Evolutionary conservation across 2,113 vertebrate species (phyloP).

Genomic region (Neolamprologus falcicula): DNA sequence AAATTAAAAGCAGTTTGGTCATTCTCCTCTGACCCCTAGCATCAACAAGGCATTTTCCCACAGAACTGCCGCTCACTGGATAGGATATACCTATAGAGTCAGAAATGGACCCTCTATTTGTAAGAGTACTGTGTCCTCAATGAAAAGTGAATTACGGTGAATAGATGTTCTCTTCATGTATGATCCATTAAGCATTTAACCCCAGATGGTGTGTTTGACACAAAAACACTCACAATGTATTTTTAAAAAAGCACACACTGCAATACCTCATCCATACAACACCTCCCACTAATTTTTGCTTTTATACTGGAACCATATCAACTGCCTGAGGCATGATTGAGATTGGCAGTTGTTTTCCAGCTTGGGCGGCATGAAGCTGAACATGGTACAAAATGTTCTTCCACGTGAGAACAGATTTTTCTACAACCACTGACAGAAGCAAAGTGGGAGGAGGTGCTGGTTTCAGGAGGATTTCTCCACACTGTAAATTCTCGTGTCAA

Average conservation of each 20-base stretch:
- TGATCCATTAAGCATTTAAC: constrained; percentile 33
- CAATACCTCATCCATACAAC: not conserved
- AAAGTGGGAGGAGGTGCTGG: not conserved
- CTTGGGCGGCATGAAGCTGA: not conserved
- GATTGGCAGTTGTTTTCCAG: constrained; percentile 5
- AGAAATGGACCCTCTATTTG: not conserved
- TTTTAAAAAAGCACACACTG: not conserved
- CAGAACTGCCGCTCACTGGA: accelerated
- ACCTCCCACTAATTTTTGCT: not conserved
- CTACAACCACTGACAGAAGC: not conserved
- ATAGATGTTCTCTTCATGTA: not conserved
- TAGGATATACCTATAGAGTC: not conserved
- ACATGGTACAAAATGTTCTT: constrained; percentile 24
- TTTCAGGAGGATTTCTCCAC: not conserved
- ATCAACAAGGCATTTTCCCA: not conserved
- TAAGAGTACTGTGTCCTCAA: not conserved
- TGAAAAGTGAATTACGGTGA: not conserved
- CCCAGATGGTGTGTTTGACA: not conserved
- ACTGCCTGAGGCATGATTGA: constrained; percentile 3
- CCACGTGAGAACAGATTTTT: not conserved
- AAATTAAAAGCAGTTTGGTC: not conserved
- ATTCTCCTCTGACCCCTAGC: not conserved
- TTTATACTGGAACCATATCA: not conserved
- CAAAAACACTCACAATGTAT: not conserved
- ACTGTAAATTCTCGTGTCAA: not conserved